These are phyloP conservation scores for Manis crassicaudata DNA, from an alignment of 2,797 vertebrate genomes.

Conservation along the genomic window DNA sequence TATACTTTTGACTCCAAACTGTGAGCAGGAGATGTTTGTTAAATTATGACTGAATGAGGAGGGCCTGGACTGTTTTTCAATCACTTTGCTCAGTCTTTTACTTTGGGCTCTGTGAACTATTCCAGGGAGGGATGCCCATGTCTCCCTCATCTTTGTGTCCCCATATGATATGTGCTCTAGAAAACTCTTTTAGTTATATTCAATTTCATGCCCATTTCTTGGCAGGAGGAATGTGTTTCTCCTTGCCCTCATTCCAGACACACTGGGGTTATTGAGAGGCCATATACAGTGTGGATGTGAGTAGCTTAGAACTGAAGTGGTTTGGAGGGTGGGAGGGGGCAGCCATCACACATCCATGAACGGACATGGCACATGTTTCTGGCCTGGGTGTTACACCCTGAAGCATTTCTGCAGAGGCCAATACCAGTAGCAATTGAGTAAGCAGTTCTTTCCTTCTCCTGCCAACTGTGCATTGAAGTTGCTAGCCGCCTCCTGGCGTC, in stretches of 20 bases:
- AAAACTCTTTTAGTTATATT: neutral
- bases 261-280: neutral
- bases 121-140: neutral
- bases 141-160: neutral
- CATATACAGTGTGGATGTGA: neutral
- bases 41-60: neutral
- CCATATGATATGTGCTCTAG: neutral
- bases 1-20: neutral
- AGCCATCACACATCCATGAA: neutral
- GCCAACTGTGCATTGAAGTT: neutral
- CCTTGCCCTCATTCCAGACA: neutral
- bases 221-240: neutral
- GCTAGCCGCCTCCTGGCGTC: neutral
- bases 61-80: neutral
- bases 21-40: neutral
- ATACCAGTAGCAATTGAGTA: neutral
- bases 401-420: neutral
- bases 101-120: neutral
- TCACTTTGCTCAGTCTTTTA: constrained; percentile 26
- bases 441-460: neutral
- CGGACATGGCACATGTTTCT: neutral
- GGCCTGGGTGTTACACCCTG: neutral
- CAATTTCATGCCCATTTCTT: neutral
- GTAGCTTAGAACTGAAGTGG: neutral
- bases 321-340: neutral